Evolutionary conservation across 2,797 vertebrate species (phyloP), one percentile per base, ranked within the genome.

Genomic region (Alexandromys oeconomus): DNA sequence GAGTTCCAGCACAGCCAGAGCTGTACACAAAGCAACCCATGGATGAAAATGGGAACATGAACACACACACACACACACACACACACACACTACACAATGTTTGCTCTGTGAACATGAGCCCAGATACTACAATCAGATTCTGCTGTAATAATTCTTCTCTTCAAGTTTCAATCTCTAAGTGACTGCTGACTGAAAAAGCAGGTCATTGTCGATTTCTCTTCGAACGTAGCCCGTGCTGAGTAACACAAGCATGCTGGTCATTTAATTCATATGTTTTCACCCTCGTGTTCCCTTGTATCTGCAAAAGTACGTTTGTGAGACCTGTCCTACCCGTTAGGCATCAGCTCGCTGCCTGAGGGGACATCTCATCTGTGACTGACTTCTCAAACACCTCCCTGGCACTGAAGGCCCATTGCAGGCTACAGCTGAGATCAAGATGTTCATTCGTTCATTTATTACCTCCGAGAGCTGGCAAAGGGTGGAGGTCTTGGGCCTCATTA

Each of bases 91-190:
- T 0, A 6, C 7, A 12, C 81, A 71, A 29, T 48, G 43, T 86
- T 86, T 98, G 21, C 3, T 31, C 37, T 73, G 14, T 37, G 57
- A 73, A 31, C 34, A 87, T 31, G 25, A 71, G 6, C 93, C 92
- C 89, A 96, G 97, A 96, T 97, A 94, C 96, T 78, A 95, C 95
- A 51, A 98, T 94, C 51, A 95, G 77, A 98, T 96, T 97, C 88
- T 91, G 88, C 78, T 84, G 76, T 94, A 93, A 95, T 95, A 87
- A 97, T 97, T 95, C 96, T 96, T 94, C 96, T 97, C 96, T 97
- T 97, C 76, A 91, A 48, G 78, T 97, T 88, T 96, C 92, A 97
- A 34, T 95, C 89, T 78, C 14, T 65, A 97, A 57, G 65, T 43
- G 91, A 96, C n/a, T 71, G 87, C 94, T 89, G 29, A 96, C 86